Base-by-base conservation (phyloP, 1,140 invertebrate genomes). In the Drosophila truncata region DNA sequence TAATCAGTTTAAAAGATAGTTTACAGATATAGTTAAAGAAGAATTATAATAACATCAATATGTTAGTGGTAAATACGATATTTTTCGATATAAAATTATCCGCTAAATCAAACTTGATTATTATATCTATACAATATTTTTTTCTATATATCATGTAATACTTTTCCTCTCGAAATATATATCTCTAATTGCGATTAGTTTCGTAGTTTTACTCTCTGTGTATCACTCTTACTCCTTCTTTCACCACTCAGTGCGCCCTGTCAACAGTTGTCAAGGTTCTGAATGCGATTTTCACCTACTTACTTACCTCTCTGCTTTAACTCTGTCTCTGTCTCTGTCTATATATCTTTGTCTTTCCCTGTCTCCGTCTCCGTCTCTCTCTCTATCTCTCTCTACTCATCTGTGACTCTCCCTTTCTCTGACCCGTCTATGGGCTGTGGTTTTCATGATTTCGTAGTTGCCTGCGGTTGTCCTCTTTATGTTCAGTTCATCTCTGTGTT, bases 241-340 rank as follows among this genome's bases (percentile, higher is more conserved):
- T 50, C 31, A 44, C 52, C 60, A 31, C 27, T 57, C 25, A 82
- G 52, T 79, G 67, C 35, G 29, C 39, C 76, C 75, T 91, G 79
- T 91, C 82, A 81, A 80, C 85, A 85, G 81, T 90, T 90, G 82
- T 91, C 81, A 90, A 85, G 81, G 82, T 61, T 85, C 37, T 90
- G 55, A 78, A 84, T 81, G 47, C 65, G 69, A 88, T 88, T 88
- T 84, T 78, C 80, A 90, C 85, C 85, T 88, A 66, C 78, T 79
- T 70, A 70, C 78, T 79, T 70, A 59, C 59, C 47, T 70, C 57
- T 79, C 23, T 58, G 47, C 49, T 27, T 39, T 42, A 35, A 67
- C 20, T 37, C 14, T 37, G 35, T n/a, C 37, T 65, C 54, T 66
- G 37, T 66, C 75, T 49, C 69, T 78, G 49, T 77, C 41, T 61